Evolutionary conservation across 2,113 vertebrate genomes (phyloP).

Genomic region (Sprattus sprattus): DNA sequence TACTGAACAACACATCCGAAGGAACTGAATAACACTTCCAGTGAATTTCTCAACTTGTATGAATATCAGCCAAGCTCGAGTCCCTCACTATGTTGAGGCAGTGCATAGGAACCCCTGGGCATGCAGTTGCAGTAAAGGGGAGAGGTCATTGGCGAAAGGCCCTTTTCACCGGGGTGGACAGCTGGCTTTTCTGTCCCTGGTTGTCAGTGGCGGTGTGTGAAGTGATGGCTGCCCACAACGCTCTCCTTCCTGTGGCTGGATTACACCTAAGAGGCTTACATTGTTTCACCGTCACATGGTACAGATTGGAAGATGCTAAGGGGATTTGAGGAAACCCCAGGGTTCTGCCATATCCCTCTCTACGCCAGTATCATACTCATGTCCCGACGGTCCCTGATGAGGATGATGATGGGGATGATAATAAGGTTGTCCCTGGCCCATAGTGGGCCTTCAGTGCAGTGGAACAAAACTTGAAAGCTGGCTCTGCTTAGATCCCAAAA

Average conservation of each 20-base stretch:
- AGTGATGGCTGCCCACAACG: background rate
- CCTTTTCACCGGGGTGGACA: background rate
- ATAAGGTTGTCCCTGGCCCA: background rate
- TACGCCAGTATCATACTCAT: background rate
- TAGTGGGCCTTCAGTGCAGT: background rate
- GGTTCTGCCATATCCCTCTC: conserved; percentile 21
- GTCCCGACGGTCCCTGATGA: background rate
- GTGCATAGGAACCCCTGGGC: background rate
- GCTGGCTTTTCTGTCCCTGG: conserved; percentile 16
- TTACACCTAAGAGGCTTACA: conserved; percentile 73
- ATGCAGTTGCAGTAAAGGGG: background rate
- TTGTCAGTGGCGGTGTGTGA: conserved; percentile 12
- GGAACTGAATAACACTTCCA: background rate
- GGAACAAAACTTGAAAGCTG: background rate
- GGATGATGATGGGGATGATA: background rate
- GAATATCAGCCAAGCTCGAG: background rate
- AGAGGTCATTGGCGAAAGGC: background rate
- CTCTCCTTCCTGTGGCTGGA: conserved; percentile 52
- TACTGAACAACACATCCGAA: background rate
- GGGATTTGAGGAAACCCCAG: conserved; percentile 37
- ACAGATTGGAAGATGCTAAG: conserved; percentile 41
- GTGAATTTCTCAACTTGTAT: background rate
- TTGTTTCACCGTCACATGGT: conserved; percentile 67
- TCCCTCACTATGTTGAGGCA: background rate
- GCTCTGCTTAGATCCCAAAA: background rate